A percentile compares a stretch with the other conserved stretches of the same genome.
These are phyloP conservation scores for Tetramorium simillimum DNA, from an alignment of 1,140 invertebrate species.

Conservation along the genomic window DNA sequence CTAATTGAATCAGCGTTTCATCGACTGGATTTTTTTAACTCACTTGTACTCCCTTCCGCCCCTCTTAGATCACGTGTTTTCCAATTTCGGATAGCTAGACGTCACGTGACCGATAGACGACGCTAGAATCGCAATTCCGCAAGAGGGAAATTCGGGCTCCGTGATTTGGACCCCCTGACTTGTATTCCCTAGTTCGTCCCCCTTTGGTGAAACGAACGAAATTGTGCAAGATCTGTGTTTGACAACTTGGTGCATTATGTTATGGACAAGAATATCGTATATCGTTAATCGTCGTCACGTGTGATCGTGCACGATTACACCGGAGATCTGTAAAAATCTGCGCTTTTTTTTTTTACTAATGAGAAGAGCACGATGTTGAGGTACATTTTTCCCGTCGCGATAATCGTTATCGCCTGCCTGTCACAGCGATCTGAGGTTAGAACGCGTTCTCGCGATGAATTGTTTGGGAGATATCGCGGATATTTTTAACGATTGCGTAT, in stretches of 20 bases:
- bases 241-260: constrained; percentile 23
- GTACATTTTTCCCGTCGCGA: constrained; percentile 55
- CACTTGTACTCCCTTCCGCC: too few species aligned
- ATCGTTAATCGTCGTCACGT: background rate
- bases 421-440: constrained; percentile 77
- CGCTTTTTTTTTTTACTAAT: constrained; percentile 32
- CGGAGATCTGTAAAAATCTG: background rate
- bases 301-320: background rate
- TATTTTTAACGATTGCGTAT: constrained; percentile 39
- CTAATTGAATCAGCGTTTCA: too few species aligned
- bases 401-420: constrained; percentile 71
- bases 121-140: too few species aligned
- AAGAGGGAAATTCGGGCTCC: too few species aligned
- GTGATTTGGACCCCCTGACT: too few species aligned
- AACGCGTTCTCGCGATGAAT: constrained; percentile 1
- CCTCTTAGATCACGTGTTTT: too few species aligned
- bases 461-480: background rate
- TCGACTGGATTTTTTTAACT: too few species aligned
- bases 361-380: constrained; percentile 72
- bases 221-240: background rate
- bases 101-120: too few species aligned
- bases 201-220: too few species aligned
- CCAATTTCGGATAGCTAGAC: too few species aligned
- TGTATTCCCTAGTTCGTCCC: too few species aligned
- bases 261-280: background rate